These are phyloP conservation scores for Machaerirhynchus nigripectus DNA, from an alignment of 2,113 vertebrate species.

Conservation along the genomic window DNA sequence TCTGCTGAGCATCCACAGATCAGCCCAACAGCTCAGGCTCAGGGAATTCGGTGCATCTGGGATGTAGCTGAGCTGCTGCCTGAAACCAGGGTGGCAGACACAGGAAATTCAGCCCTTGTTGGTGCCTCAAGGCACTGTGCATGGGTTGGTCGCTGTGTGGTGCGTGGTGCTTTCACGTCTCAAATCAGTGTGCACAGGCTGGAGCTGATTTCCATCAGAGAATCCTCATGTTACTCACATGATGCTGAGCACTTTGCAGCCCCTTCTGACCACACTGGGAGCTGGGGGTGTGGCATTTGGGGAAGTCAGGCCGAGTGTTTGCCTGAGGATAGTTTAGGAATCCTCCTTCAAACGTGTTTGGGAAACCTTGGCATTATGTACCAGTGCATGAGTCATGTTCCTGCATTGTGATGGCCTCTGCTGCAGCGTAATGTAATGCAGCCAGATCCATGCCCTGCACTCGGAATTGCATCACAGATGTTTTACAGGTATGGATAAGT, in stretches of 20 bases:
- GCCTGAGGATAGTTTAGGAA: constrained; percentile 2
- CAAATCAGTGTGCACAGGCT: background rate
- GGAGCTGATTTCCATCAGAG: background rate
- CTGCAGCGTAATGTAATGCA: background rate
- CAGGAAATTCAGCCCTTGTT: background rate
- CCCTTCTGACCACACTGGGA: background rate
- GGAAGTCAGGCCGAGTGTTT: background rate
- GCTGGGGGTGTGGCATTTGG: background rate
- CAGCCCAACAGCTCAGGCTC: background rate
- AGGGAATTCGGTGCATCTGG: background rate
- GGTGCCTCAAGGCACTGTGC: background rate
- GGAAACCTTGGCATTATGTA: background rate
- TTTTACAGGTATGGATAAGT: background rate
- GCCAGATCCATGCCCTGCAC: background rate
- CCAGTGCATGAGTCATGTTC: constrained; percentile 28
- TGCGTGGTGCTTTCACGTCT: background rate
- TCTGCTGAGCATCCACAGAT: background rate
- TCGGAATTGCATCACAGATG: background rate
- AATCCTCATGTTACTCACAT: background rate
- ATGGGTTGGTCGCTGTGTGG: accelerated
- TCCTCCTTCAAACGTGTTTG: background rate
- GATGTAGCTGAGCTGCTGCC: background rate
- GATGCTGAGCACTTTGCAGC: background rate
- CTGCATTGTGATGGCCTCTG: background rate
- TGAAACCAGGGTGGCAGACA: background rate